Evolutionary conservation across 2,888 invertebrate species (phyloP), one percentile per base, ranked within the genome.

Genomic region (Resseliella maxima): DNA sequence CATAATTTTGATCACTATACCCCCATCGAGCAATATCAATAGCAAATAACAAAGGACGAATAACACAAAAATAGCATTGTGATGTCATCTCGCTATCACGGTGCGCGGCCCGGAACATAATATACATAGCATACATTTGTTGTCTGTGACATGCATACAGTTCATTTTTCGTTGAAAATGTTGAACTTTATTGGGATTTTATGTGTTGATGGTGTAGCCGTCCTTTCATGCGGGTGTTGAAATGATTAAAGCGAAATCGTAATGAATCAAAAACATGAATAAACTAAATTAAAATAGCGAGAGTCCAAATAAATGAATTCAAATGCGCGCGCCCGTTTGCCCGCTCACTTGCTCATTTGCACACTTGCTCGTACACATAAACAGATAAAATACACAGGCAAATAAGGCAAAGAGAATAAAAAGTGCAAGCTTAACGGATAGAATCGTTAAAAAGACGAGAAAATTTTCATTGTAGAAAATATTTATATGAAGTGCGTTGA

Each of bases 231-330:
- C 35, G 35, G 72, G 31, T 35, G 72, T 31, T 35, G 72, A 31
- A 72, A 72, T 72, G 72, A 72, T 72, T 72, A 72, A 72, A 72
- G 72, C 3, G 72, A 72, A 72, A 72, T 72, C 72, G 72, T 10
- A 72, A 72, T 72, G 72, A 72, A 72, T 72, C 72, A 72, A 72
- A 72, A 72, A 72, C 72, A 72, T 35, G 72, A 72, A 72, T 72
- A 31, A 72, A 72, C 72, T 72, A 27, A 72, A 72, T 72, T 31
- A 35, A 35, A 72, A 31, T 35, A 72, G 72, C 72, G 31, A 72
- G 31, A 27, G 72, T 35, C 72, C 72, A 72, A 35, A 72, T 15
- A 72, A 31, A 27, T 31, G 72, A 72, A 31, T 72, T 18, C 24
- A 24, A 59, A 59, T 24, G 59, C 27, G 24, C n/a, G 27, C 27